Percentiles rank a stretch among this genome's conserved stretches.
Conservation (phyloP, 1,140 invertebrate species). For the Drosophila guanche region DNA sequence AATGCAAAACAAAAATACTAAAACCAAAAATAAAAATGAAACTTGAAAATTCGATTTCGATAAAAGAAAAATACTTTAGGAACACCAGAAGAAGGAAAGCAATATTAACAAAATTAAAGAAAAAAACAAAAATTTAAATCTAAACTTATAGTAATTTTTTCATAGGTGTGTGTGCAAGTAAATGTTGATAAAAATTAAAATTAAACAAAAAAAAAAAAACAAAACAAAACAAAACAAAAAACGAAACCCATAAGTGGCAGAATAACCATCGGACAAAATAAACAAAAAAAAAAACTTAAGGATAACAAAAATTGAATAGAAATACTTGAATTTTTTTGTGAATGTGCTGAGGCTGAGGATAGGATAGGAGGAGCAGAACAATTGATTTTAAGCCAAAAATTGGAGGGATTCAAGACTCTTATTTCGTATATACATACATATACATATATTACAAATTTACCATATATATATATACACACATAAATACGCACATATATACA, state of each 20-base stretch:
- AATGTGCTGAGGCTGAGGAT: slow-evolving; percentile 3
- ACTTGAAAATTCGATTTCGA: slow-evolving; percentile 46
- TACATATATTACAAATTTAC: slow-evolving; percentile 29
- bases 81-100: slow-evolving; percentile 50
- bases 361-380: slow-evolving; percentile 4
- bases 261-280: slow-evolving; percentile 46
- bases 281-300: slow-evolving; percentile 24
- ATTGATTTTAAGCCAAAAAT: slow-evolving; percentile 60
- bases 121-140: slow-evolving; percentile 17
- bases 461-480: slow-evolving; percentile 42
- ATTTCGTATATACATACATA: slow-evolving; percentile 71
- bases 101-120: slow-evolving; percentile 61
- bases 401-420: slow-evolving; percentile 80
- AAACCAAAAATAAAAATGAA: slow-evolving; percentile 5
- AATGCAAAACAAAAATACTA: slow-evolving; percentile 17
- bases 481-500: slow-evolving; percentile 22
- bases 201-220: slow-evolving; percentile 13
- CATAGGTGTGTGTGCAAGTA: slow-evolving; percentile 43
- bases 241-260: slow-evolving; percentile 8
- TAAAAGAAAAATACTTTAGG: slow-evolving; percentile 46
- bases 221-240: slow-evolving; percentile 9
- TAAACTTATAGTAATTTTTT: slow-evolving; percentile 48
- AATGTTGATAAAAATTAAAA: slow-evolving; percentile 38
- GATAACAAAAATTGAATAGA: slow-evolving; percentile 26
- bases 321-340: slow-evolving; percentile 36